These are phyloP conservation scores for Drosophila diplacantha DNA, from an alignment of 2,888 invertebrate species.

Conservation along the genomic window DNA sequence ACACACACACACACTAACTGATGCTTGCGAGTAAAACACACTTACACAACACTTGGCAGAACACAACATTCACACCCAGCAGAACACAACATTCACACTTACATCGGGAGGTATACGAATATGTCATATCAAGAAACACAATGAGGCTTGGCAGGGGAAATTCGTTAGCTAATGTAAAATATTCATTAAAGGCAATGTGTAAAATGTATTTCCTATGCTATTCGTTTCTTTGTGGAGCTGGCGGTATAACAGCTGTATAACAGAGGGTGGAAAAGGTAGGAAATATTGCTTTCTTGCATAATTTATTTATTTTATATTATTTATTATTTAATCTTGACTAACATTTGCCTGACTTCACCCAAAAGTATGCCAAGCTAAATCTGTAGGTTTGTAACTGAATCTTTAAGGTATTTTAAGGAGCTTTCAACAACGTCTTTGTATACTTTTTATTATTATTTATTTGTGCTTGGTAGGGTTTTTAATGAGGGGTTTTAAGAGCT, in stretches of 20 bases:
- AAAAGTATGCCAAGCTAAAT: neutral
- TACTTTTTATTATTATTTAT: neutral
- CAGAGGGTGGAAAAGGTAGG: neutral
- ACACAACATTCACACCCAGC: no score
- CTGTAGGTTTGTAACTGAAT: neutral
- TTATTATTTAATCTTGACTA: neutral
- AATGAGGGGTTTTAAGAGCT: no score
- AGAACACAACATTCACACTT: neutral
- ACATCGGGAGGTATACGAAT: no score
- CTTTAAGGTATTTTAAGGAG: neutral
- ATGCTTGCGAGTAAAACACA: no score
- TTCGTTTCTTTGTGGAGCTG: neutral
- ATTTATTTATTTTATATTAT: neutral
- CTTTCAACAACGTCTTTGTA: neutral
- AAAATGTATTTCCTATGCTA: neutral
- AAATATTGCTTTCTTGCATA: neutral
- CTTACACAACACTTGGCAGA: neutral
- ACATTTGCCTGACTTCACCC: neutral
- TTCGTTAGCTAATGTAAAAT: no score
- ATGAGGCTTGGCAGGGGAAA: neutral
- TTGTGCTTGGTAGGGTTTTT: no score
- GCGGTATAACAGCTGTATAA: neutral
- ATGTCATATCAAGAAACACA: neutral
- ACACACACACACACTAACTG: neutral
- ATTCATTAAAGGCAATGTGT: neutral